These are phyloP conservation scores for Gymnosoma rotundatum DNA, from an alignment of 2,888 invertebrate genomes.

Conservation along the genomic window DNA sequence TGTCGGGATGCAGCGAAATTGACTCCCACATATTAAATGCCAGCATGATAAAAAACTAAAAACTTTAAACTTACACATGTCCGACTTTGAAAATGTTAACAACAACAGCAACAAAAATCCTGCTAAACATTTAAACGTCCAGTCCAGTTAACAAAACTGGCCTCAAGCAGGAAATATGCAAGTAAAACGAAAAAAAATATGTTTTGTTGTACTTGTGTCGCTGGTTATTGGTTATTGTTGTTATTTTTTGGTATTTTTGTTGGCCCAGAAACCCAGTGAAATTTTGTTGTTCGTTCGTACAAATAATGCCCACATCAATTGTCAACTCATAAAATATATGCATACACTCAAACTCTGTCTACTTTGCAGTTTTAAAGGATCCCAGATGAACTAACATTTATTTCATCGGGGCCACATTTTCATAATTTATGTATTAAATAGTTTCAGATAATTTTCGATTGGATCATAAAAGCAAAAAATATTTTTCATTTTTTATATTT, in stretches of 20 bases:
- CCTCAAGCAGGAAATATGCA: constrained; percentile 52
- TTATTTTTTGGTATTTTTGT: constrained; percentile 40
- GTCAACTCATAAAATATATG: constrained; percentile 68
- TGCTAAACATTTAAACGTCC: constrained; percentile 45
- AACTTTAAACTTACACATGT: constrained; percentile 34
- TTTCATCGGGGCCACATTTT: constrained; percentile 10
- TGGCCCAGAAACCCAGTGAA: constrained; percentile 74
- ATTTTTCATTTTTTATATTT: too few species aligned
- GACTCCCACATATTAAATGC: constrained; percentile 64
- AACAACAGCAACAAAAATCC: constrained; percentile 1
- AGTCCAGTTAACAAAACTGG: constrained; percentile 62
- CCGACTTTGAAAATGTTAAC: constrained; percentile 7
- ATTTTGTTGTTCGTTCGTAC: constrained; percentile 46
- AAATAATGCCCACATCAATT: constrained; percentile 70
- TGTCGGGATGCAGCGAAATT: constrained; percentile 63
- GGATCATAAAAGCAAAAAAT: too few species aligned
- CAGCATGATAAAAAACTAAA: constrained; percentile 8
- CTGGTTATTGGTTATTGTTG: constrained; percentile 30
- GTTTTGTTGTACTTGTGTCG: not conserved
- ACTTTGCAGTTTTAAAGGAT: constrained; percentile 17
- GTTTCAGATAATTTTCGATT: too few species aligned
- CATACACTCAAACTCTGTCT: not conserved
- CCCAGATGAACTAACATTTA: not conserved
- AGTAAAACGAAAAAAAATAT: constrained; percentile 3
- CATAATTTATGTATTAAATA: not conserved